Base-by-base conservation (phyloP, 2,113 vertebrate genomes). In the Sinocyclocheilus anophthalmus region DNA sequence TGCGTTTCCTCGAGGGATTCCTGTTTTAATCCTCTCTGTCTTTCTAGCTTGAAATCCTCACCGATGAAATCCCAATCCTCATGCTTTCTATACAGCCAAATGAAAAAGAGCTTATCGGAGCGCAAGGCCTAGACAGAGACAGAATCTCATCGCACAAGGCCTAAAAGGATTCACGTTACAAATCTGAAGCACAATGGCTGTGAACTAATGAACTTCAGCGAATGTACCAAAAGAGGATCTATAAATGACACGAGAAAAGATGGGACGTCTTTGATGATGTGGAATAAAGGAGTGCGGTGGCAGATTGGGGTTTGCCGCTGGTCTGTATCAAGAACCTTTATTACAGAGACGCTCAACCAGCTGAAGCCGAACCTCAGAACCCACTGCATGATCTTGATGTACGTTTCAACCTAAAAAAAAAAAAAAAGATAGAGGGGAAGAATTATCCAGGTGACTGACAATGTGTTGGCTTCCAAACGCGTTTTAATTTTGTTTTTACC, bases 271-370 rank as follows among this genome's bases (percentile, higher is more conserved):
- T 83, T 86, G 59, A 86, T 83, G 70, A 79, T 65, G 61, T 55
- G 70, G n/a, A 48, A 76, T 59, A 76, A 81, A 84, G 63, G 37
- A 67, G 70, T 22, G 42, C 1, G 80, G 84, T 76, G 87, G 90
- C 94, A 94, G 92, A 94, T 92, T 91, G 92, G 87, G 86, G 87
- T 83, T n/a, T 87, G 76, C 59, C 83, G 61, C 20, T 79, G 78
- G 81, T 90, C 77, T 39, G 84, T 89, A 86, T 87, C 89, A 88
- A 91, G 92, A 88, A 88, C 86, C 86, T 91, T 92, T 87, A 91
- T 93, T 93, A 92, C 85, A 86, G 92, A 91, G 45, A 91, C 91
- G 90, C 83, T 88, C 88, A 92, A 91, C 92, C 92, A 94, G 91
- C 93, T 93, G 92, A 86, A 91, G 77, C 50, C 65, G 26, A 63